These are phyloP conservation scores for Myrmophylax atrothorax DNA, from an alignment of 2,113 vertebrate genomes.

Conservation along the genomic window DNA sequence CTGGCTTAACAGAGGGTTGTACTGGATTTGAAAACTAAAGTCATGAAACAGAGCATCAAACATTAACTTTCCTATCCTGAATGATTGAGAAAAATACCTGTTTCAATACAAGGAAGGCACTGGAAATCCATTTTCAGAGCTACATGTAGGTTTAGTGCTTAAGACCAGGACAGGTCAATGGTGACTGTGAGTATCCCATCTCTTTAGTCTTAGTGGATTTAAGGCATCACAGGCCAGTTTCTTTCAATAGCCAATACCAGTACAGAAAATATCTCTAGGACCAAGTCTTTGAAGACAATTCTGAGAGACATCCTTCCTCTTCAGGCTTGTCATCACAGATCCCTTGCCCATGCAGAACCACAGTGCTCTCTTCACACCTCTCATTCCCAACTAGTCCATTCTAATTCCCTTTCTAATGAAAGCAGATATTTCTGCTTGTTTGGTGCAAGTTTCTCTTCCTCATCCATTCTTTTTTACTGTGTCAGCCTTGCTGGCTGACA, in stretches of 20 bases:
- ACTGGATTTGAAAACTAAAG: not conserved
- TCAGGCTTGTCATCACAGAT: not conserved
- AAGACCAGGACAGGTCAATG: not conserved
- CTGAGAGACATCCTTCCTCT: not conserved
- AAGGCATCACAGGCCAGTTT: not conserved
- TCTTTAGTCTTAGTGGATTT: not conserved
- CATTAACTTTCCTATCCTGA: not conserved
- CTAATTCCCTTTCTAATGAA: not conserved
- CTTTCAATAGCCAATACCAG: not conserved
- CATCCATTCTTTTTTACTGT: not conserved
- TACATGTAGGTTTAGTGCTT: not conserved
- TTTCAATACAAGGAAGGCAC: not conserved
- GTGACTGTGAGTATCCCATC: not conserved
- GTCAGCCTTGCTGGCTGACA: not conserved
- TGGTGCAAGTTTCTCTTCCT: not conserved
- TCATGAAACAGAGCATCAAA: not conserved
- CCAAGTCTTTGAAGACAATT: not conserved
- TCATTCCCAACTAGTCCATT: not conserved
- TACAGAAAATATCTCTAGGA: not conserved
- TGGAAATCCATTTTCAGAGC: not conserved
- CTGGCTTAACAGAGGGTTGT: not conserved
- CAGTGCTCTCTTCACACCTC: not conserved
- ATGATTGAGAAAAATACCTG: not conserved
- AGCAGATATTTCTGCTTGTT: not conserved
- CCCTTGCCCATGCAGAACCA: not conserved